Base-by-base conservation (phyloP, 2,888 invertebrate species). In the Malachius bipustulatus region DNA sequence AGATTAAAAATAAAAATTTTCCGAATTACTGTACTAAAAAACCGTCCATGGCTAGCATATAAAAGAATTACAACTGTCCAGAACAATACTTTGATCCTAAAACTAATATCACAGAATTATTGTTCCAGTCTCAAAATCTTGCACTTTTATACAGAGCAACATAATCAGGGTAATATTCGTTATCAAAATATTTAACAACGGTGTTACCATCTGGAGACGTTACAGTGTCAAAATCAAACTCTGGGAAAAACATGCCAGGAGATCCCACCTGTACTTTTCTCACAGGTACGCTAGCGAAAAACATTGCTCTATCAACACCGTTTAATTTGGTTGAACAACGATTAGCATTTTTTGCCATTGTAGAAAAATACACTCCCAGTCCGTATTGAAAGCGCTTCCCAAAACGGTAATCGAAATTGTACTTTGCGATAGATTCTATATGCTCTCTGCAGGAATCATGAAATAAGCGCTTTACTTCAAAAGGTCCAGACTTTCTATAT, bases 81-180 rank as follows among this genome's bases (percentile, higher is more conserved):
- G n/a, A n/a, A n/a, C n/a, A n/a, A n/a, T n/a, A n/a, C n/a, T n/a
- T n/a, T n/a, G n/a, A n/a, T n/a, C n/a, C n/a, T n/a, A n/a, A n/a
- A n/a, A n/a, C n/a, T n/a, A n/a, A n/a, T n/a, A n/a, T n/a, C n/a
- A n/a, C n/a, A n/a, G n/a, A n/a, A n/a, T n/a, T n/a, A n/a, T n/a
- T n/a, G n/a, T n/a, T n/a, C n/a, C n/a, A n/a, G n/a, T n/a, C n/a
- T n/a, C n/a, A n/a, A n/a, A n/a, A n/a, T n/a, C n/a, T 19, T 8
- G 24, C 24, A n/a, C 24, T 30, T 16, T 38, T 35, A 27, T 35
- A 38, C 3, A 30, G 28, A 6, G 52, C 50, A 19, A 57, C 46
- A 44, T 59, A 60, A 9, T 45, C 45, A 2, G 60, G 60, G 39
- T 59, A 57, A 46, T 53, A 61, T 37, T 61, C 60, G 33, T 51